These are phyloP conservation scores for Aythya baeri DNA, from an alignment of 2,113 vertebrate genomes.

Conservation along the genomic window DNA sequence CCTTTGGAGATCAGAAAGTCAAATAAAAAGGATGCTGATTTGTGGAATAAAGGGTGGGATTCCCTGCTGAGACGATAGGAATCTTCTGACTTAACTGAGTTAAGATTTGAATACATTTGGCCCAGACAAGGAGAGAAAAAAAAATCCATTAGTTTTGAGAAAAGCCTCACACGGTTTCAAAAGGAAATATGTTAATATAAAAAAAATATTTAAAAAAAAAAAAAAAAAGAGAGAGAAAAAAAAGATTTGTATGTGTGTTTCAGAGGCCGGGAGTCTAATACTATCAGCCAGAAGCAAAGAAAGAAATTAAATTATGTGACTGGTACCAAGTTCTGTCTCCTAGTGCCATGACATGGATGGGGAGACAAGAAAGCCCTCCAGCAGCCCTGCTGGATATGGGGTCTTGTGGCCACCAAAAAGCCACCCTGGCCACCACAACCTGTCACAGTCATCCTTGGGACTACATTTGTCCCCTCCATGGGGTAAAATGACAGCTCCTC, in stretches of 20 bases:
- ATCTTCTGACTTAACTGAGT: constrained; percentile 80
- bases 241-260: constrained; percentile 58
- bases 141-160: constrained; percentile 84
- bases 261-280: constrained; percentile 60
- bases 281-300: constrained; percentile 65
- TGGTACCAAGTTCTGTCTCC: constrained; percentile 8
- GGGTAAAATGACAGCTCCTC: accelerated
- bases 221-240: not conserved
- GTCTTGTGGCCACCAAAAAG: not conserved
- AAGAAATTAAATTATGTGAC: constrained; percentile 69
- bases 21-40: constrained; percentile 84
- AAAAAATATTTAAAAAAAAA: not conserved
- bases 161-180: constrained; percentile 80
- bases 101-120: constrained; percentile 85
- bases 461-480: not conserved
- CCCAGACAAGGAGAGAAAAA: constrained; percentile 70
- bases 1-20: constrained; percentile 80
- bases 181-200: constrained; percentile 82
- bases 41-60: constrained; percentile 81
- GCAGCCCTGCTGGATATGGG: not conserved
- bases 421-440: accelerated
- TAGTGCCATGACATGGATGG: not conserved
- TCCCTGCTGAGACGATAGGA: constrained; percentile 82
- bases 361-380: not conserved
- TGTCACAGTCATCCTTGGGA: not conserved